A percentile compares a stretch with the other conserved stretches of the same genome.
phyloP scores from a whole-genome alignment of 2,888 invertebrate species.

The Leptopilina drosophilae region DNA sequence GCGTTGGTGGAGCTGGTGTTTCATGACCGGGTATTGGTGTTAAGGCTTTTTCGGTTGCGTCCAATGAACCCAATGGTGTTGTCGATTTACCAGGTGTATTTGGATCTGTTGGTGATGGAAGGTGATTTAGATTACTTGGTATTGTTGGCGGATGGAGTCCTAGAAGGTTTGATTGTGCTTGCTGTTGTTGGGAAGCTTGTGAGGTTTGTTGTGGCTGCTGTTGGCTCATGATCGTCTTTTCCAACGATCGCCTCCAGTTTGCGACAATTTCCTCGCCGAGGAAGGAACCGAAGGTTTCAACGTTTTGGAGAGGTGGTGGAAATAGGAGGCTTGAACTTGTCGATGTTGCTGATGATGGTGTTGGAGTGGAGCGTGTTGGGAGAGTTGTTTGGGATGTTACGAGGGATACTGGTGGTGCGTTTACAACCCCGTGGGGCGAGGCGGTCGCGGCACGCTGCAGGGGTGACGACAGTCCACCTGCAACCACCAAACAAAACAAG shows the following conservation, averaged over 20 bases:
- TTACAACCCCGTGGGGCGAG: conserved; percentile 73
- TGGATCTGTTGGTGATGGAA: conserved; percentile 78
- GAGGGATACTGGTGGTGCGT: conserved; percentile 71
- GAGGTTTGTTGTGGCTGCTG: conserved; percentile 71
- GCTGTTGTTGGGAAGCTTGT: conserved; percentile 61
- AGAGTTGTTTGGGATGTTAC: conserved; percentile 71
- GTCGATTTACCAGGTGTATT: conserved; percentile 72
- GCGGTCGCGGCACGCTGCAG: conserved; percentile 77
- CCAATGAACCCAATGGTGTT: conserved; percentile 69
- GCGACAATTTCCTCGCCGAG: conserved; percentile 91
- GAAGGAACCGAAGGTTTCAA: conserved; percentile 85
- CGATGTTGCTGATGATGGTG: conserved; percentile 74
- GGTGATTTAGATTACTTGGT: conserved; percentile 78
- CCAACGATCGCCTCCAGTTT: conserved; percentile 86
- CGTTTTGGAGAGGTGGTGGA: conserved; percentile 82
- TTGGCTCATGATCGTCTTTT: conserved; percentile 77
- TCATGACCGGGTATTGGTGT: conserved; percentile 78
- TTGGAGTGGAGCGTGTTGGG: conserved; percentile 74
- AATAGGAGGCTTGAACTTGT: conserved; percentile 77
- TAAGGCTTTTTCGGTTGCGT: conserved; percentile 74
- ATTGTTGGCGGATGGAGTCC: conserved; percentile 74
- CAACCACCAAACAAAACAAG: conserved; percentile 75
- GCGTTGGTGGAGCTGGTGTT: conserved; percentile 78
- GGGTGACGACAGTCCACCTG: conserved; percentile 77
- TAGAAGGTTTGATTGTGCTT: conserved; percentile 64